Conservation (phyloP, 2,797 vertebrate species). For the Erethizon dorsatum region DNA sequence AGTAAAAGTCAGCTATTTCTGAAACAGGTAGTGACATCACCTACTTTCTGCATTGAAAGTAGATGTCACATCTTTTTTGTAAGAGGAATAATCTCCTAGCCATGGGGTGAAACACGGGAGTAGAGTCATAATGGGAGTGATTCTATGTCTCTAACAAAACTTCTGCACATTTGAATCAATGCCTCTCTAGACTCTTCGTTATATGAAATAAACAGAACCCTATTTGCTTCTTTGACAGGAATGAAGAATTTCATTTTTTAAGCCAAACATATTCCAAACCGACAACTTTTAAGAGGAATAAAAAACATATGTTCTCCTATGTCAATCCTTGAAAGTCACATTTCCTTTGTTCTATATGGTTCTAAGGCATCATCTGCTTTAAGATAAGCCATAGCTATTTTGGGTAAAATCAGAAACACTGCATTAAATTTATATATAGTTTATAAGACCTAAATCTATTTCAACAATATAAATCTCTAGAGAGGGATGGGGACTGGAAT, state of each 20-base stretch:
- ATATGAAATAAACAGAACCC: background rate
- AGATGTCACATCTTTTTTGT: background rate
- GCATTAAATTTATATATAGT: background rate
- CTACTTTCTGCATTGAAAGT: background rate
- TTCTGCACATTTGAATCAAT: background rate
- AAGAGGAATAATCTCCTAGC: background rate
- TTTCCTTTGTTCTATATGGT: background rate
- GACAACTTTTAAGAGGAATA: background rate
- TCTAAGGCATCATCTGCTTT: background rate
- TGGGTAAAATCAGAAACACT: background rate
- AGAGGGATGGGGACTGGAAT: fast-evolving
- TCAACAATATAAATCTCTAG: background rate
- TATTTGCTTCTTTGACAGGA: background rate
- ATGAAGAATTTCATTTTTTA: background rate
- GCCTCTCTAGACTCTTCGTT: background rate
- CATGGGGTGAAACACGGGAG: background rate
- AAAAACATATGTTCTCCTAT: background rate
- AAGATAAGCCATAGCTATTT: background rate
- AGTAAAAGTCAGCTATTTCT: background rate
- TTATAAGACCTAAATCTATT: background rate
- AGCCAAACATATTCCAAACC: background rate
- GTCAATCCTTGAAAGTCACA: background rate
- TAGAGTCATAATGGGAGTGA: background rate
- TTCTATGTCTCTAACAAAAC: background rate
- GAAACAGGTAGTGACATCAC: background rate